Conservation (phyloP, 2,113 vertebrate genomes). For the Stomatorhinus ivindoensis region DNA sequence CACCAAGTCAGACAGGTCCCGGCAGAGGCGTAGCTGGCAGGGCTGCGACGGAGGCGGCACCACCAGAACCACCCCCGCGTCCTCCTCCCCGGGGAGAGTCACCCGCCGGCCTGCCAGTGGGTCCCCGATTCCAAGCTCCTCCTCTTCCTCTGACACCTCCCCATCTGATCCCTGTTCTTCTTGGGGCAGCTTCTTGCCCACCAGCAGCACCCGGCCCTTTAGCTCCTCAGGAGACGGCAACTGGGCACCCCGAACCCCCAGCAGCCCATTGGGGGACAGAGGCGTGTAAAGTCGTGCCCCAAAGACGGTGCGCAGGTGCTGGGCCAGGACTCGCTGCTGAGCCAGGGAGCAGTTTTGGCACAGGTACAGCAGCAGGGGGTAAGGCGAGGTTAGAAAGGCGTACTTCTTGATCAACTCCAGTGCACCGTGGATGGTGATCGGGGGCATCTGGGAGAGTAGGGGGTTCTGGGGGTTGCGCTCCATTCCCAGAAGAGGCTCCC, state of each 20-base stretch:
- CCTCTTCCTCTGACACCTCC: slow-evolving; percentile 91
- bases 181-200: slow-evolving; percentile 79
- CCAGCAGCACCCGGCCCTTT: slow-evolving; percentile 78
- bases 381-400: slow-evolving; percentile 84
- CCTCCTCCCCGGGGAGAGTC: slow-evolving; percentile 68
- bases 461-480: slow-evolving; percentile 56
- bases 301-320: slow-evolving; percentile 80
- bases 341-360: slow-evolving; percentile 80
- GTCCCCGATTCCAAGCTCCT: slow-evolving; percentile 78
- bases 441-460: slow-evolving; percentile 54
- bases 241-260: slow-evolving; percentile 54
- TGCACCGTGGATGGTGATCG: slow-evolving; percentile 71
- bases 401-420: slow-evolving; percentile 88
- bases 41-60: slow-evolving; percentile 67
- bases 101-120: slow-evolving; percentile 60
- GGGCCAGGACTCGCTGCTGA: slow-evolving; percentile 80
- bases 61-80: slow-evolving; percentile 61
- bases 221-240: slow-evolving; percentile 87
- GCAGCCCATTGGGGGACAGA: slow-evolving; percentile 57
- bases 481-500: slow-evolving; percentile 85
- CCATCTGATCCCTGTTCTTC: slow-evolving; percentile 73
- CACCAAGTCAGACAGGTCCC: slow-evolving; percentile 84
- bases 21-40: slow-evolving; percentile 72
- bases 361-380: slow-evolving; percentile 84
- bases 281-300: slow-evolving; percentile 76